phyloP scores from a whole-genome alignment of 2,797 vertebrate genomes.

The Sebastes paucispinis region DNA sequence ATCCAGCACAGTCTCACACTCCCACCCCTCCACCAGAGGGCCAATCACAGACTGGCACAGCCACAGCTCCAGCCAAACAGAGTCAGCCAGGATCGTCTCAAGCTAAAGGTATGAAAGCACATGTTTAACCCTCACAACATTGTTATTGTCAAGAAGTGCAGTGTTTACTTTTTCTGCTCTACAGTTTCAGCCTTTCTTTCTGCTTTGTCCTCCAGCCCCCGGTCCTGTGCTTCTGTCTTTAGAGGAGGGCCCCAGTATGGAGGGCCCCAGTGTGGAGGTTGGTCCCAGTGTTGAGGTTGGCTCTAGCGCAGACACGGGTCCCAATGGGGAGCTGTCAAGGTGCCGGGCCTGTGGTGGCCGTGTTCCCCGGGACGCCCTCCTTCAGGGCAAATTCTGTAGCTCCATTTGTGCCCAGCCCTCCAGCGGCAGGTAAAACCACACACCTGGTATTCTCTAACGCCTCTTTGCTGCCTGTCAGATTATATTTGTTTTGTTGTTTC shows the following conservation, averaged over 20 bases:
- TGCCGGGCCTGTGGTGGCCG: slow-evolving; percentile 76
- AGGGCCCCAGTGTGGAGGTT: slow-evolving; percentile 68
- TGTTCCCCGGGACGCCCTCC: slow-evolving; percentile 76
- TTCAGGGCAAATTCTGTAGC: slow-evolving; percentile 85
- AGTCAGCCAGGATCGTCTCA: slow-evolving; percentile 59
- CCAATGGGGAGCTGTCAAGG: slow-evolving; percentile 65
- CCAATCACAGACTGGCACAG: slow-evolving; percentile 60
- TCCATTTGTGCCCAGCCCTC: slow-evolving; percentile 80
- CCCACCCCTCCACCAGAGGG: slow-evolving; percentile 80
- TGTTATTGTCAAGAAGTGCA: not conserved
- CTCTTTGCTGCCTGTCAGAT: not conserved
- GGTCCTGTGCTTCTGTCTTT: slow-evolving; percentile 65
- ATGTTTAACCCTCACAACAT: not conserved
- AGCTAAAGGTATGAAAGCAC: slow-evolving; percentile 61
- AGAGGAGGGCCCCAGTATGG: slow-evolving; percentile 71
- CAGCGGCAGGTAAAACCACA: slow-evolving; percentile 80
- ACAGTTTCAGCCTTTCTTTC: slow-evolving; percentile 16
- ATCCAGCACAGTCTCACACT: slow-evolving; percentile 71
- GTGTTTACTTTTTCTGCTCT: not conserved
- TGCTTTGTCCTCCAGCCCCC: slow-evolving; percentile 50
- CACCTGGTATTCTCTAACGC: not conserved
- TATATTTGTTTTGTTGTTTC: not conserved
- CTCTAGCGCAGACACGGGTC: slow-evolving; percentile 37
- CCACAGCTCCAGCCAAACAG: slow-evolving; percentile 45
- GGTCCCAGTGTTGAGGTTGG: slow-evolving; percentile 74